Base-by-base conservation (phyloP, 2,888 invertebrate species). In the Cataglyphis livida region DNA sequence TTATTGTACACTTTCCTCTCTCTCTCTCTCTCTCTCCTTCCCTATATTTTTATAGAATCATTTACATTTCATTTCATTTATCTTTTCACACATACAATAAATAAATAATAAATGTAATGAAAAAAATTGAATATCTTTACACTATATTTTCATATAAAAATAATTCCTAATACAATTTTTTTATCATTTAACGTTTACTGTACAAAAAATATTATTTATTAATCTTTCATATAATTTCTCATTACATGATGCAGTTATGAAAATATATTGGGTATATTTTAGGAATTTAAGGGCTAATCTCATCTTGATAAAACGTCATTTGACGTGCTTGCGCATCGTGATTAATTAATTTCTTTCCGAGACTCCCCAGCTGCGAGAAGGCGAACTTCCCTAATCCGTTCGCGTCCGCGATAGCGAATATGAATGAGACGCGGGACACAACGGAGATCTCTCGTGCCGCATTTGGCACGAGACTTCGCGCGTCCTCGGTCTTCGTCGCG, bases 401-500 rank as follows among this genome's bases (percentile, higher is more conserved):
- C 48, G 79, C 21, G 44, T 68, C 51, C 51, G 57, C 51, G 57
- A 81, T 5, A 68, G 41, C 54, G 62, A 61, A 64, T 83, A 70
- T 81, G 61, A 81, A 83, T 82, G 83, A 83, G 75, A 76, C 74
- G 59, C 62, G 65, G 61, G 44, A 62, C 51, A 71, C 35, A 74
- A 65, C 35, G 59, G 66, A 74, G 61, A 68, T 79, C 78, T 82
- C 86, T 82, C 86, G 75, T 84, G 86, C 79, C 85, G 76, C 71
- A 84, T 78, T 70, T 9, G 59, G 78, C 71, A 35, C 57, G 74
- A 64, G 48, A 68, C 71, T 51, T 84, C 76, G 48, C 59, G 44
- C 62, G n/a, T 62, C 65, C 44, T n/a, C 75, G 61, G 48, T 82
- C 48, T 10, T 48, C n/a, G n/a, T 48, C 25, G 66, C 18, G 18